Percentiles rank a stretch among this genome's conserved stretches.
Conservation (phyloP, 2,113 vertebrate species). For the Neoarius graeffei region DNA sequence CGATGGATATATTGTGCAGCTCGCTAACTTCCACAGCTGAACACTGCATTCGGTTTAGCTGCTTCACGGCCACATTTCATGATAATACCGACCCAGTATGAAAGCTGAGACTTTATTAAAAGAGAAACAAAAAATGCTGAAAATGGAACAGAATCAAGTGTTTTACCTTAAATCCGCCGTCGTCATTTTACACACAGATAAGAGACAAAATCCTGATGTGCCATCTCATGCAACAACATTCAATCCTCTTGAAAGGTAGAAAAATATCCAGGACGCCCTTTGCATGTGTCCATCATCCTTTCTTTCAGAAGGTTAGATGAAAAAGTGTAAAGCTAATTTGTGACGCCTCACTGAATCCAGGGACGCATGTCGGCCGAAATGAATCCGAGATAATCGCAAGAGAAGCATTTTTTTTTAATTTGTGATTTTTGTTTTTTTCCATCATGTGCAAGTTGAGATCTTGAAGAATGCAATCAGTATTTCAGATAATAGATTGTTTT, state of each 20-base stretch:
- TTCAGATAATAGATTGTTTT: too few species aligned
- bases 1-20: neutral
- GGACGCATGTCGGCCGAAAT: too few species aligned
- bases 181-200: neutral
- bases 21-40: neutral
- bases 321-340: slow-evolving; percentile 9
- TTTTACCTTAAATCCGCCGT: neutral
- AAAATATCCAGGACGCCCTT: neutral
- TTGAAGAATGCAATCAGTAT: too few species aligned
- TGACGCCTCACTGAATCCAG: too few species aligned
- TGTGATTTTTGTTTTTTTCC: too few species aligned
- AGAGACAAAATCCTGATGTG: neutral
- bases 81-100: neutral
- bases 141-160: neutral
- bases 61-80: neutral
- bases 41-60: neutral
- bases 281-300: neutral
- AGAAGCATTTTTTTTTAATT: too few species aligned
- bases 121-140: neutral
- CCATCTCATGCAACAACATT: neutral
- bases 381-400: too few species aligned
- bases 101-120: neutral
- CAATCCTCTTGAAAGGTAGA: neutral
- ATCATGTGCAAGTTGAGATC: too few species aligned
- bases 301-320: neutral